Percentiles rank a stretch among this genome's conserved stretches.
These are phyloP conservation scores for Dendrocincla fuliginosa DNA, from an alignment of 2,797 vertebrate genomes.

Conservation along the genomic window DNA sequence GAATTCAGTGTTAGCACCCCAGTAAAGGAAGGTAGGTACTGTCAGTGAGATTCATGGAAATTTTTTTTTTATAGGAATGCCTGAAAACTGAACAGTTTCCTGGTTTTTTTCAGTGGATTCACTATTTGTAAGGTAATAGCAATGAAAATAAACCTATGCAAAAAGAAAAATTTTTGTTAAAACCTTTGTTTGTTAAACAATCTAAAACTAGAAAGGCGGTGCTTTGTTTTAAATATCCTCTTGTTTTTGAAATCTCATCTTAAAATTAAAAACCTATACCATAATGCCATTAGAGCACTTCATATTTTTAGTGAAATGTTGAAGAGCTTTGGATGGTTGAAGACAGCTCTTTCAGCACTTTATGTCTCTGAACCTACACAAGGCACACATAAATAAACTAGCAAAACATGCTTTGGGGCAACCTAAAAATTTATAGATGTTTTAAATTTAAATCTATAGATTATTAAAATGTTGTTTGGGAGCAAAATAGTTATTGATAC, in stretches of 20 bases:
- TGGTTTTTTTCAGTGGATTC: neutral
- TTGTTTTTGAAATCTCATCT: neutral
- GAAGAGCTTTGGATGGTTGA: conserved; percentile 25
- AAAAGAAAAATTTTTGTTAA: neutral
- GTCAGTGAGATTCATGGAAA: neutral
- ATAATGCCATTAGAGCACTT: conserved; percentile 12
- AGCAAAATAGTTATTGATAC: conserved; percentile 37
- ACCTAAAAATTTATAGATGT: conserved; percentile 40
- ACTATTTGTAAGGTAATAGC: neutral
- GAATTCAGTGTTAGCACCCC: neutral
- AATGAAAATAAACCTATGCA: neutral
- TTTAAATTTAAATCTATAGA: neutral
- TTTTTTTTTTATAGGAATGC: neutral
- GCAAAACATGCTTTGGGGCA: conserved; percentile 23
- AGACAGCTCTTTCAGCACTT: conserved; percentile 9
- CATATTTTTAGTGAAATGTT: conserved; percentile 41
- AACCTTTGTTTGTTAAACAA: neutral
- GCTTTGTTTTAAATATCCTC: neutral
- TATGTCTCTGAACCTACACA: conserved; percentile 11
- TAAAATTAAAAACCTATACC: conserved; percentile 36
- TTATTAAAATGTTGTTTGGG: conserved; percentile 31
- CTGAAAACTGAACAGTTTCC: neutral
- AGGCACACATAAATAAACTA: conserved; percentile 3
- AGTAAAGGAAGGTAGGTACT: neutral
- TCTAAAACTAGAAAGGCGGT: neutral